phyloP scores from a whole-genome alignment of 2,113 vertebrate genomes.

The Hystrix brachyura region DNA sequence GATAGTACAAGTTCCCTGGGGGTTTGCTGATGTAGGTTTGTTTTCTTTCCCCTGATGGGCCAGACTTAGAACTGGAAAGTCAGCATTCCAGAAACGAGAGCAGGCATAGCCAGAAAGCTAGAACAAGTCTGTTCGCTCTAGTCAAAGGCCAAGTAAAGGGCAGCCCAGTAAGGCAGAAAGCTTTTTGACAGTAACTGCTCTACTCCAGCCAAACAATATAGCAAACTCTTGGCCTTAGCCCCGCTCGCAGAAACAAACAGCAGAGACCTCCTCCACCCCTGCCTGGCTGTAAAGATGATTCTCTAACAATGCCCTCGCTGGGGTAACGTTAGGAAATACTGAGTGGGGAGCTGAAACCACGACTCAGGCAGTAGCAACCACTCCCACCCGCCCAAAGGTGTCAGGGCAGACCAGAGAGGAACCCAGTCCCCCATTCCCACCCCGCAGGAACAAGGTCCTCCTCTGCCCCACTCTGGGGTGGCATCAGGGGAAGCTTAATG shows the following conservation, averaged over 20 bases:
- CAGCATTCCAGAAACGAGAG: neutral
- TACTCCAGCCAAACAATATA: neutral
- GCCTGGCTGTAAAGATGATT: neutral
- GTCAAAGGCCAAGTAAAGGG: neutral
- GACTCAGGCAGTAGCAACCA: neutral
- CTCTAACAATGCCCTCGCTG: neutral
- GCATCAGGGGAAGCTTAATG: neutral
- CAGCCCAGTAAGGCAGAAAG: neutral
- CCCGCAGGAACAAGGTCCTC: neutral
- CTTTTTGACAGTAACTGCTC: neutral
- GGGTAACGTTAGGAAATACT: neutral
- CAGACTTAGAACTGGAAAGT: neutral
- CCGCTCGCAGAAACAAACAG: neutral
- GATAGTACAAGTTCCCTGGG: neutral
- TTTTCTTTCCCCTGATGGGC: neutral
- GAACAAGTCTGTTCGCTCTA: neutral
- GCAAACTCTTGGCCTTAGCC: neutral
- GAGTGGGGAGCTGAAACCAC: neutral
- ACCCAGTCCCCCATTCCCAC: neutral
- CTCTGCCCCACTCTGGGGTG: neutral
- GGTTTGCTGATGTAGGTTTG: neutral
- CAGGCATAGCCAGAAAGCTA: neutral
- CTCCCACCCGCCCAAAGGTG: neutral
- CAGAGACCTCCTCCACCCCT: neutral
- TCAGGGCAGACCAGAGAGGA: neutral